Percentiles rank a stretch among this genome's conserved stretches.
Evolutionary conservation across 2,888 invertebrate genomes (phyloP).

Genomic region (Bombyx huttoni): DNA sequence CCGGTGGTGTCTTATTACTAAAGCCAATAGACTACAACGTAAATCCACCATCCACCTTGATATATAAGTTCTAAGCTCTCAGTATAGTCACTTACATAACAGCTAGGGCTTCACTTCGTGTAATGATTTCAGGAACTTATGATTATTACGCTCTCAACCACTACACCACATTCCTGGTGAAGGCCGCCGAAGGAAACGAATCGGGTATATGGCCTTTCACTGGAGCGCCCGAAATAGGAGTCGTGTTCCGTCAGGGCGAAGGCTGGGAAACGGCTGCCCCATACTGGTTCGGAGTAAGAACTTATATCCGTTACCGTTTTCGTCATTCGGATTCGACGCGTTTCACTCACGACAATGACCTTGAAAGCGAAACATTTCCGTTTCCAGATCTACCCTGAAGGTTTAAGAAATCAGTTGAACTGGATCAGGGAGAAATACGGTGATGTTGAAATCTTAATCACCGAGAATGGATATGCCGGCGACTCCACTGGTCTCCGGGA

Average conservation of each 20-base stretch:
- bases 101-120: too few species aligned
- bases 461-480: conserved; percentile 43
- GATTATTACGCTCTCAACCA: conserved; percentile 77
- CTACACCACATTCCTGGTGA: conserved; percentile 60
- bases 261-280: neutral
- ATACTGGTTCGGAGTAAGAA: conserved; percentile 9
- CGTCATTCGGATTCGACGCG: too few species aligned
- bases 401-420: conserved; percentile 42
- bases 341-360: too few species aligned
- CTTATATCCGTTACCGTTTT: too few species aligned
- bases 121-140: conserved; percentile 44
- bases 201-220: conserved; percentile 5
- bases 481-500: conserved; percentile 7
- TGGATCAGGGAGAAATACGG: conserved; percentile 55
- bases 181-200: conserved; percentile 17
- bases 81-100: too few species aligned
- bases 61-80: too few species aligned
- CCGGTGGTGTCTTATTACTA: too few species aligned
- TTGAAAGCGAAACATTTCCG: conserved; percentile 1
- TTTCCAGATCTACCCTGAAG: conserved; percentile 48
- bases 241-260: neutral
- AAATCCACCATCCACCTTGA: too few species aligned
- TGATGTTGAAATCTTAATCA: conserved; percentile 36
- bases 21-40: too few species aligned
- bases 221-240: neutral